Conservation (phyloP, 1,140 invertebrate species). For the Pogonomyrmex californicus region DNA sequence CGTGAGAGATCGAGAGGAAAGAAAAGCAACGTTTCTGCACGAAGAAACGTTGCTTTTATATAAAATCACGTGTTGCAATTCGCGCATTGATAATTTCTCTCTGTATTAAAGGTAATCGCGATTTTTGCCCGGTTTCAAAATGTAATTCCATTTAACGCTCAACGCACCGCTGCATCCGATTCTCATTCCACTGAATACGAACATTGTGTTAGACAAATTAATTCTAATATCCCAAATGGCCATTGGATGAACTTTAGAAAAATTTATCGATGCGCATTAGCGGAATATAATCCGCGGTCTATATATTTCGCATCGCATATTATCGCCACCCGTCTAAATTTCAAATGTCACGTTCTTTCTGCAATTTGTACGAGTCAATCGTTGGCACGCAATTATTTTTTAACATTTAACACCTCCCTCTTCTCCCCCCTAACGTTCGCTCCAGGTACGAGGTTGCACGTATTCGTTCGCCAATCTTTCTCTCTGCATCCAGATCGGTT, state of each 20-base stretch:
- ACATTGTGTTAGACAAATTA: slow-evolving; percentile 18
- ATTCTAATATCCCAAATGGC: background rate
- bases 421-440: slow-evolving; percentile 42
- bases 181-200: background rate
- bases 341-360: slow-evolving; percentile 28
- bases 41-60: background rate
- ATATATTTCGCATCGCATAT: background rate
- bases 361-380: slow-evolving; percentile 32
- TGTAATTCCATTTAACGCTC: slow-evolving; percentile 14
- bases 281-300: background rate
- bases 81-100: slow-evolving; percentile 35
- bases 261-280: background rate
- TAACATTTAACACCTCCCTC: slow-evolving; percentile 56
- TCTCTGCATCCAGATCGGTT: slow-evolving; percentile 71
- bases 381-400: slow-evolving; percentile 68
- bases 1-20: background rate
- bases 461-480: slow-evolving; percentile 66
- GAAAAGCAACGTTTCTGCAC: background rate
- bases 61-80: slow-evolving; percentile 13
- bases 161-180: slow-evolving; percentile 29
- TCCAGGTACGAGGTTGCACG: slow-evolving; percentile 74
- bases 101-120: slow-evolving; percentile 6
- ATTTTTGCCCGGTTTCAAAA: slow-evolving; percentile 46
- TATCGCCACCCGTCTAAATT: background rate
- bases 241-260: background rate